Conservation (phyloP, 2,888 invertebrate genomes). For the Xanthorhoe spadicearia region DNA sequence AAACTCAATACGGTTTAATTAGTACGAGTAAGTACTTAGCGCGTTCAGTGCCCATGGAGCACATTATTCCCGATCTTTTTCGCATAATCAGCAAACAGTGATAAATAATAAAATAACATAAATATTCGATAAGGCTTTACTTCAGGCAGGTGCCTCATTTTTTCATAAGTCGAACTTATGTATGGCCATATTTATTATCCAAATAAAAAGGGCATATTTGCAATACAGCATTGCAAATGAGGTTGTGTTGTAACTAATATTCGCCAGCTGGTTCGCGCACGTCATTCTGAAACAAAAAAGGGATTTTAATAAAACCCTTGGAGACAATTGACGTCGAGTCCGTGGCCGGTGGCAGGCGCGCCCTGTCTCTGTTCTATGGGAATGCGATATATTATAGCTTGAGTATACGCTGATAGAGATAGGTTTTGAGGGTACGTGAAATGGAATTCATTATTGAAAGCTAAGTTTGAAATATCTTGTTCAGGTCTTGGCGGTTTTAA, state of each 20-base stretch:
- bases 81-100: too few relatives aligned
- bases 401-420: neutral
- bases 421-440: too few relatives aligned
- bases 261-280: conserved; percentile 32
- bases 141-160: neutral
- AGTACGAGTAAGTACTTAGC: too few relatives aligned
- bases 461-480: too few relatives aligned
- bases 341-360: conserved; percentile 46
- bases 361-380: conserved; percentile 14
- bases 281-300: conserved; percentile 41
- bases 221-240: conserved; percentile 12
- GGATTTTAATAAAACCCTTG: conserved; percentile 48
- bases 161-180: neutral
- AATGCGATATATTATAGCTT: conserved; percentile 10
- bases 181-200: neutral
- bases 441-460: too few relatives aligned
- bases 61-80: too few relatives aligned
- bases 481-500: too few relatives aligned
- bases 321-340: conserved; percentile 49
- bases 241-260: conserved; percentile 28
- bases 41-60: too few relatives aligned
- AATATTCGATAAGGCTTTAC: neutral
- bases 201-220: neutral
- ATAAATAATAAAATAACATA: neutral
- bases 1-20: too few relatives aligned